These are phyloP conservation scores for Criorhina ranunculi DNA, from an alignment of 2,888 invertebrate genomes.

Conservation along the genomic window DNA sequence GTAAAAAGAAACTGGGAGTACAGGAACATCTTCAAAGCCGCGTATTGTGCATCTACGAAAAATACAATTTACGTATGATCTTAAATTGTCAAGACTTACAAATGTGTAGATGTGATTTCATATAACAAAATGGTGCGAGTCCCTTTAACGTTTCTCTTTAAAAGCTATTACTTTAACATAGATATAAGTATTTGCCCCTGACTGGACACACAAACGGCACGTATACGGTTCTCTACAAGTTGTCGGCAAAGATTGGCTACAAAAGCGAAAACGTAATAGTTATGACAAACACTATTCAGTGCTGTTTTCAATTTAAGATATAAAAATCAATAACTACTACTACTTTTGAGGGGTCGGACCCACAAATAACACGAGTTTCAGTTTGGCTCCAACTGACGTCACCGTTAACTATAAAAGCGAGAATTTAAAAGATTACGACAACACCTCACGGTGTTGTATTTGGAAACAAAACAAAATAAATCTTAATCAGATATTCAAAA, in stretches of 20 bases:
- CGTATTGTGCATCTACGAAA: slow-evolving; percentile 8
- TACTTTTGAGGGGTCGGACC: slow-evolving; percentile 1
- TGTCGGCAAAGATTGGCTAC: slow-evolving; percentile 16
- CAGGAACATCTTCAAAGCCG: not conserved
- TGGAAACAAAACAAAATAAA: not conserved
- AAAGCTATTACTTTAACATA: slow-evolving; percentile 24
- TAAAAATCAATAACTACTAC: slow-evolving; percentile 16
- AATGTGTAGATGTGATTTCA: not conserved
- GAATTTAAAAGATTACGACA: slow-evolving; percentile 47
- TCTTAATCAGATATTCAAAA: not conserved
- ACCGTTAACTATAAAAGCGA: slow-evolving; percentile 46
- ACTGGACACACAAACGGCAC: slow-evolving; percentile 10
- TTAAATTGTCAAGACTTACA: slow-evolving; percentile 41
- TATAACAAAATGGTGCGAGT: slow-evolving; percentile 7
- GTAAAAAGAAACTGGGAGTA: not conserved
- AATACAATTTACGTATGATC: slow-evolving; percentile 7
- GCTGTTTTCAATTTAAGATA: slow-evolving; percentile 17
- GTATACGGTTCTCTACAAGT: not conserved
- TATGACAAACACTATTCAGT: slow-evolving; percentile 47
- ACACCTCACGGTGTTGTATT: slow-evolving; percentile 42
- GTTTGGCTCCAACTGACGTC: slow-evolving; percentile 9
- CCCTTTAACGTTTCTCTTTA: slow-evolving; percentile 57
- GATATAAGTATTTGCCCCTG: not conserved
- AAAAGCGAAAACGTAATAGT: slow-evolving; percentile 49
- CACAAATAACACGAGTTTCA: slow-evolving; percentile 16